Conservation (phyloP, 2,113 vertebrate genomes). For the Emydocephalus ijimae region DNA sequence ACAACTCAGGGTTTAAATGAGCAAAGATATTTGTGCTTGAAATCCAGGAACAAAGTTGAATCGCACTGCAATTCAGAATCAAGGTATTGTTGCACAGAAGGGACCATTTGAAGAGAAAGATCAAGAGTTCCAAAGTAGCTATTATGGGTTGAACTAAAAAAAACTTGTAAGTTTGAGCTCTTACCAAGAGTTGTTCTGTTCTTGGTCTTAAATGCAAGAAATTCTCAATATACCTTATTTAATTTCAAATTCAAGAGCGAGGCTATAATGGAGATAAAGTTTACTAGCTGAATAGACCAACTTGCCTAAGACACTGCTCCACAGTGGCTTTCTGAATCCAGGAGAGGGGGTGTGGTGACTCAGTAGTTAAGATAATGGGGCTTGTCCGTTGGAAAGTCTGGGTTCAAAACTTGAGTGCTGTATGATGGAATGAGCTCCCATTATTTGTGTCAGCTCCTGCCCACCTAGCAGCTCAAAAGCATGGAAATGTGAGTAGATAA, state of each 20-base stretch:
- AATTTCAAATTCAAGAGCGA: neutral
- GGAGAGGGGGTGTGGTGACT: neutral
- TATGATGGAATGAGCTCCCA: neutral
- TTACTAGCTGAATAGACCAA: neutral
- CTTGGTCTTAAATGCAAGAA: neutral
- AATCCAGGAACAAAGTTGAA: neutral
- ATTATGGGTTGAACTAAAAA: neutral
- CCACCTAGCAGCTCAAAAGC: neutral
- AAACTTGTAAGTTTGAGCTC: neutral
- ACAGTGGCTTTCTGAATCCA: neutral
- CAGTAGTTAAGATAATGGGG: neutral
- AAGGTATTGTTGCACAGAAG: neutral
- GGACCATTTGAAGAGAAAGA: neutral
- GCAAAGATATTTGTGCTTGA: neutral
- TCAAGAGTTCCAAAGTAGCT: neutral
- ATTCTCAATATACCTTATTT: neutral
- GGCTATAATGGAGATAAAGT: neutral
- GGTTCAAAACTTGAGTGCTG: neutral
- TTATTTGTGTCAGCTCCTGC: neutral
- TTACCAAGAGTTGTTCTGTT: neutral
- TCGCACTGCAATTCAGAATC: neutral
- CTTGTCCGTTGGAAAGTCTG: neutral
- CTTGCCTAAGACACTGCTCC: neutral
- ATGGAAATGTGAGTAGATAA: neutral
- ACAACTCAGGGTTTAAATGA: neutral